Conservation (phyloP, 2,797 vertebrate genomes). For the Pygocentrus nattereri region DNA sequence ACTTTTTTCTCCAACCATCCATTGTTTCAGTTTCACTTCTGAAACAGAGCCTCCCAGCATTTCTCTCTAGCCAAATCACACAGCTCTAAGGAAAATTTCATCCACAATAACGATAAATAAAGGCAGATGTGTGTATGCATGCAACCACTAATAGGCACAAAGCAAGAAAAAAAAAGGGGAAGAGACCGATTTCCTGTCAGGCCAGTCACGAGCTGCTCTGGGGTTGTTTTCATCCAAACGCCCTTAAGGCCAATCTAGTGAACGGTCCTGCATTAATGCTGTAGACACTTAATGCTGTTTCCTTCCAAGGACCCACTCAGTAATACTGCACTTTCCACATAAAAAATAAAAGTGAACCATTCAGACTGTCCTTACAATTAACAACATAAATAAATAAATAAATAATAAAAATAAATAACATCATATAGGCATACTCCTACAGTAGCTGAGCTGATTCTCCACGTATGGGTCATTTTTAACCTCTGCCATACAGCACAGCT, state of each 20-base stretch:
- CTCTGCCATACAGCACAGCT: not conserved
- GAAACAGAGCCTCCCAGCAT: not conserved
- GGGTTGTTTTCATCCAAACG: not conserved
- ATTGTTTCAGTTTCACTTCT: not conserved
- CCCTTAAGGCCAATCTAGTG: not conserved
- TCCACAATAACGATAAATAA: not conserved
- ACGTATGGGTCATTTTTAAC: not conserved
- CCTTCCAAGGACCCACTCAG: not conserved
- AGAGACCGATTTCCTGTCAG: slow-evolving; percentile 40
- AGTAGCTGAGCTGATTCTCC: not conserved
- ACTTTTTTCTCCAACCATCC: not conserved
- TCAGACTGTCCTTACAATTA: not conserved
- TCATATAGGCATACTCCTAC: too few species aligned
- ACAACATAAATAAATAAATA: not conserved
- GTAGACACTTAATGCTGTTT: too few species aligned
- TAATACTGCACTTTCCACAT: too few species aligned
- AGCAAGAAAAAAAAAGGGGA: slow-evolving; percentile 42
- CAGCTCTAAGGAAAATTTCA: not conserved
- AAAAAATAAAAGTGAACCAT: too few species aligned
- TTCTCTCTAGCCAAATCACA: not conserved
- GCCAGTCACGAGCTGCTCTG: slow-evolving; percentile 9
- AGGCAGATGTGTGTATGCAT: slow-evolving; percentile 5
- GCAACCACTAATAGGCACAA: not conserved
- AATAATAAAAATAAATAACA: too few species aligned
- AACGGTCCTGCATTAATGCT: not conserved